A percentile compares a stretch with the other conserved stretches of the same genome.
phyloP scores from a whole-genome alignment of 92 coral and sea anemone species.

The Metridium senile region DNA sequence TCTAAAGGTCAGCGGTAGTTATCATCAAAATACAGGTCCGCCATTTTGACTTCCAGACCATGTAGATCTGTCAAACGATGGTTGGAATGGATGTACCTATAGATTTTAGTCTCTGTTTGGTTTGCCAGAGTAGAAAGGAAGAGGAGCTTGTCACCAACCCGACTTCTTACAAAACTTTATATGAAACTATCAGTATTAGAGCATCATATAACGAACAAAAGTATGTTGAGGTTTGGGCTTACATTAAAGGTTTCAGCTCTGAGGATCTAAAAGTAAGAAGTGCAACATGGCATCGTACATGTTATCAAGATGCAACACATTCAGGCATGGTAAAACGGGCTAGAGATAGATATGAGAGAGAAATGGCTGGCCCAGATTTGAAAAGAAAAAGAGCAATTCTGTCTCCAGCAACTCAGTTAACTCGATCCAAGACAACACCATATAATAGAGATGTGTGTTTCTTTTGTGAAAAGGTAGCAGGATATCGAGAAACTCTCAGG shows the following conservation, averaged over 20 bases:
- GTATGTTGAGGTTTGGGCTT: conserved; percentile 36
- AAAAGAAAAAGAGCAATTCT: conserved; percentile 48
- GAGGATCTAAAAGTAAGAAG: conserved; percentile 43
- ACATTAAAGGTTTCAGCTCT: conserved; percentile 29
- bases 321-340: conserved; percentile 64
- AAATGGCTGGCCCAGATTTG: conserved; percentile 56
- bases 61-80: not conserved
- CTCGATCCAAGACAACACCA: conserved; percentile 62
- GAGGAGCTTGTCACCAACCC: conserved; percentile 54
- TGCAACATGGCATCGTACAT: conserved; percentile 68
- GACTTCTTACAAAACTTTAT: conserved; percentile 39
- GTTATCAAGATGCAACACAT: conserved; percentile 67
- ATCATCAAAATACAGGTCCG: conserved; percentile 27
- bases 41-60: conserved; percentile 26
- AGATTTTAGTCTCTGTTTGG: conserved; percentile 21
- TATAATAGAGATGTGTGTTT: conserved; percentile 54
- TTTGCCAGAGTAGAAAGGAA: conserved; percentile 13
- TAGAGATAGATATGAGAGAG: conserved; percentile 59
- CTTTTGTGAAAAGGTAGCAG: conserved; percentile 57
- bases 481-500: conserved; percentile 44
- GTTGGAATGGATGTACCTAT: not conserved
- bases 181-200: conserved; percentile 29
- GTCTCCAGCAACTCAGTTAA: conserved; percentile 42
- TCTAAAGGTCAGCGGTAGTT: conserved; percentile 21
- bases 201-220: conserved; percentile 25